Evolutionary conservation across 2,113 vertebrate species (phyloP), one percentile per base, ranked within the genome.

Genomic region (Campylorhamphus procurvoides): DNA sequence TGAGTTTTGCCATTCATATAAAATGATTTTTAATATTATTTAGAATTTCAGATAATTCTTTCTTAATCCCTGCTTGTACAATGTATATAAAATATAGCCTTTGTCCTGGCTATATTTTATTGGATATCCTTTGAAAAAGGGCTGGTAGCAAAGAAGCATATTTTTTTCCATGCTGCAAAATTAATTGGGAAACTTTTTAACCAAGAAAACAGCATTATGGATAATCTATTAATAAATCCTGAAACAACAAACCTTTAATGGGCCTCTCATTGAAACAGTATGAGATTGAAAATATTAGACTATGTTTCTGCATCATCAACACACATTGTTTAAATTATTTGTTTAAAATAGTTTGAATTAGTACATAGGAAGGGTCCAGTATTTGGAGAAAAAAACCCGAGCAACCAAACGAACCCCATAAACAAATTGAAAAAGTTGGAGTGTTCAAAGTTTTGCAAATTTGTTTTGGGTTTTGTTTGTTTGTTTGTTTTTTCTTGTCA

Each of bases 401-500:
- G 18, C 11, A 20, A 35, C 19, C 63, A 29, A 31, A 9, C 7
- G 24, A 52, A 9, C 1, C 13, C 13, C 8, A 50, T 12, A 73
- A 69, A 44, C 8, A 33, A 40, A 2, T 0, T 4, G 44, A 67
- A 46, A 24, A n/a, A 6, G 9, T 12, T 1, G 0, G 6, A 63
- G 49, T 9, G 1, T 28, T 68, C 24, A 7, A 62, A 55, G 13
- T 35, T 83, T 80, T 64, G 6, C 8, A 72, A 72, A 14, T 42
- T 42, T 42, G 40, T 42, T 42, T 42, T 42, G 40, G 40, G 11
- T 40, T 42, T 42, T 42, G 13, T 42, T 42, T 42, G 40, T 42
- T 15, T 42, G 23, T 18, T 44, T 3, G 14, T 33, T n/a, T 75
- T 52, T 86, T 59, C 18, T 22, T 89, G 39, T 37, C 13, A 19